These are phyloP conservation scores for Belgica antarctica DNA, from an alignment of 2,888 invertebrate species.

Conservation along the genomic window DNA sequence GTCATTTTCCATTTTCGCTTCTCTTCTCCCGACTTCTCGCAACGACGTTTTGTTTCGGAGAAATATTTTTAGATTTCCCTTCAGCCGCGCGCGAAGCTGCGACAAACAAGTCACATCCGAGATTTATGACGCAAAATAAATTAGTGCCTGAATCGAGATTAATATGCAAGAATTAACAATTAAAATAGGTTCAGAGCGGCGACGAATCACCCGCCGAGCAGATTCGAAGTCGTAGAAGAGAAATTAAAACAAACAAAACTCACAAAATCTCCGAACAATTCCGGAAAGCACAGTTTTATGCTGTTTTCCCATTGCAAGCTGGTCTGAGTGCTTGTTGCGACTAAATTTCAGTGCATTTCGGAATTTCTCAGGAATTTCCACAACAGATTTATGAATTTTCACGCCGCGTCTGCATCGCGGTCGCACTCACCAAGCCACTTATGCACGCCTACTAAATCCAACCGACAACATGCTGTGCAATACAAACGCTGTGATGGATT, in stretches of 20 bases:
- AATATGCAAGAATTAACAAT: slow-evolving; percentile 34
- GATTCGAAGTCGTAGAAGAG: neutral
- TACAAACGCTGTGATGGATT: too few relatives aligned
- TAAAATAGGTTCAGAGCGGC: slow-evolving; percentile 6
- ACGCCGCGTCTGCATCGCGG: too few relatives aligned
- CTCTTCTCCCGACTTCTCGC: neutral
- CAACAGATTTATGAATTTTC: neutral
- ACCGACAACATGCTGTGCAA: too few relatives aligned
- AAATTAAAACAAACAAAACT: slow-evolving; percentile 19
- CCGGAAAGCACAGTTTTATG: neutral
- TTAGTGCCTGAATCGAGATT: slow-evolving; percentile 30
- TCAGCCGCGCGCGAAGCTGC: neutral
- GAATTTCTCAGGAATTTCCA: neutral
- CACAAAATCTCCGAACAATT: neutral
- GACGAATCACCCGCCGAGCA: neutral
- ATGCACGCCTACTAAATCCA: too few relatives aligned
- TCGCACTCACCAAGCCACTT: too few relatives aligned
- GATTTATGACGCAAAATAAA: slow-evolving; percentile 29
- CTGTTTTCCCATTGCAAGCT: neutral
- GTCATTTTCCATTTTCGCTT: slow-evolving; percentile 27
- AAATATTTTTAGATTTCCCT: slow-evolving; percentile 6
- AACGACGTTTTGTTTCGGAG: neutral
- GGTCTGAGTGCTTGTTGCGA: neutral
- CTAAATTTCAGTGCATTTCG: neutral
- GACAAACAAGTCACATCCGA: neutral